These are phyloP conservation scores for Todiramphus saurophagus DNA, from an alignment of 2,113 vertebrate genomes.

Conservation along the genomic window DNA sequence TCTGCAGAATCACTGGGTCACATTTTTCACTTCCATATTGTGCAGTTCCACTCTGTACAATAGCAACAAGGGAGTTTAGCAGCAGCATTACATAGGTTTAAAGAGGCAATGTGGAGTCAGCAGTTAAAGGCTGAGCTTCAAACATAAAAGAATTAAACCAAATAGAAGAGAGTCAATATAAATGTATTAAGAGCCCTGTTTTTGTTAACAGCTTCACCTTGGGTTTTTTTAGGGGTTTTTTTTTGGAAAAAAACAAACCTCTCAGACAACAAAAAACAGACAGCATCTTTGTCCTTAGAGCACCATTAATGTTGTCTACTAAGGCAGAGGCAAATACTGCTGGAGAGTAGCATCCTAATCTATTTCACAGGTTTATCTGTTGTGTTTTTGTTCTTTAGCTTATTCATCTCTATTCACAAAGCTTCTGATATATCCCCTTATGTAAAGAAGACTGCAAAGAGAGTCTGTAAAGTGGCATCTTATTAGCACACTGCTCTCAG, in stretches of 20 bases:
- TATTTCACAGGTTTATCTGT: background rate
- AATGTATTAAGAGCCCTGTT: background rate
- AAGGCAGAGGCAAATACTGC: background rate
- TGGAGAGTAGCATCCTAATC: background rate
- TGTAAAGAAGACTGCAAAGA: background rate
- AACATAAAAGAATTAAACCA: background rate
- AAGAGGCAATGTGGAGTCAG: background rate
- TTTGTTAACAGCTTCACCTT: background rate
- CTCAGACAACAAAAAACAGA: background rate
- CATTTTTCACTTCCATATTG: background rate
- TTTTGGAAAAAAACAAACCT: background rate
- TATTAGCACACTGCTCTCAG: slow-evolving; percentile 20
- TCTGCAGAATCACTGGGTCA: background rate
- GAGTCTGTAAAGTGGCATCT: background rate
- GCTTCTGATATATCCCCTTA: background rate
- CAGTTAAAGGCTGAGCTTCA: background rate
- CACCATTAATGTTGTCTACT: background rate
- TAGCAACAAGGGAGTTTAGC: background rate
- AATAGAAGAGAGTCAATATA: background rate
- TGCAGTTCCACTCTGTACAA: background rate
- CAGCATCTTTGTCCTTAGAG: background rate
- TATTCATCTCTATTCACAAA: background rate
- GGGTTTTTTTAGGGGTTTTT: background rate
- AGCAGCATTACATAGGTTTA: background rate
- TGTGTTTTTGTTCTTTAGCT: background rate